Evolutionary conservation across 2,888 invertebrate genomes (phyloP).

Genomic region (Hemithea aestivaria): DNA sequence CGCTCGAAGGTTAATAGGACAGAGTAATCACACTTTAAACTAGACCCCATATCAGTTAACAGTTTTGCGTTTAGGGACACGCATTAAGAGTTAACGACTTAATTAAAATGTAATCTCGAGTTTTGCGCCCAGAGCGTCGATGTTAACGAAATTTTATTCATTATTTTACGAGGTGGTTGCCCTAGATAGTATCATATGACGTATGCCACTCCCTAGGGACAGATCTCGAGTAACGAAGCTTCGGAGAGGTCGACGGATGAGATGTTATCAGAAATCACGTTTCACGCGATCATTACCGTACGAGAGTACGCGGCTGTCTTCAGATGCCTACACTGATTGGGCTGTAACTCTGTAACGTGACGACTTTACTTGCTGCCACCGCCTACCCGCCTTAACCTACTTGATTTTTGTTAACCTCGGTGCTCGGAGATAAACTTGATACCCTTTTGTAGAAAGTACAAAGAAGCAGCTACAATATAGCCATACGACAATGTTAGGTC

Average conservation of each 20-base stretch:
- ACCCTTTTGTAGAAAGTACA: no score
- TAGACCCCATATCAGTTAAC: slow-evolving; percentile 28
- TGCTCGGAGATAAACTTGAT: no score
- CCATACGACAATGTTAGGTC: no score
- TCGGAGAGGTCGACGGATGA: slow-evolving; percentile 11
- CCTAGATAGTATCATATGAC: slow-evolving; percentile 19
- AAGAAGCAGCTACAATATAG: no score
- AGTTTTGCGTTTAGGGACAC: slow-evolving; percentile 31
- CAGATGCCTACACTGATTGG: slow-evolving; percentile 9
- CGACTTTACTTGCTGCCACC: no score
- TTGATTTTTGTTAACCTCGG: no score
- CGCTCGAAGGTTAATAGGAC: slow-evolving; percentile 7
- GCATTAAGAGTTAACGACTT: slow-evolving; percentile 39
- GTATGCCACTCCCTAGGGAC: slow-evolving; percentile 21
- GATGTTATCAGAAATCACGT: slow-evolving; percentile 25
- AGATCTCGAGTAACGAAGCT: slow-evolving; percentile 21
- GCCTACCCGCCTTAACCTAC: no score
- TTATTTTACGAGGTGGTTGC: slow-evolving; percentile 28
- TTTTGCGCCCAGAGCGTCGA: slow-evolving; percentile 33
- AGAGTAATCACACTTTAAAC: slow-evolving; percentile 11
- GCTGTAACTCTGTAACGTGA: slow-evolving; percentile 1
- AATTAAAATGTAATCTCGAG: slow-evolving; percentile 44
- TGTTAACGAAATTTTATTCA: slow-evolving; percentile 28
- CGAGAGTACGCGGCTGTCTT: background rate
- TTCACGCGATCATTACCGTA: slow-evolving; percentile 23